Conservation (phyloP, 2,888 invertebrate species). For the Elgonia sp. region DNA sequence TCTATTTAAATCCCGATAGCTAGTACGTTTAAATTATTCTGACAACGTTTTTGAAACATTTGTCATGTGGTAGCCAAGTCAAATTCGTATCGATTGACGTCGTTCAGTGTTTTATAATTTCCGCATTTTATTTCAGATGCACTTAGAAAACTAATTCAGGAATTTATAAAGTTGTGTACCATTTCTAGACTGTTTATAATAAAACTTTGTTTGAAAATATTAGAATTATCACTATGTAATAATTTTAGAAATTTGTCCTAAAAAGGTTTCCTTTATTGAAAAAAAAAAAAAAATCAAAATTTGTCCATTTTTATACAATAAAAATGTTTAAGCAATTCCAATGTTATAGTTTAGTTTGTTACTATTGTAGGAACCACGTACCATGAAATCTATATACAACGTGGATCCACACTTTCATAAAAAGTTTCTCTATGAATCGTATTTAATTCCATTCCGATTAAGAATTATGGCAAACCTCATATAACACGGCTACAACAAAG, state of each 20-base stretch:
- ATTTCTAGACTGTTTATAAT: too few relatives aligned
- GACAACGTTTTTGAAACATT: slow-evolving; percentile 51
- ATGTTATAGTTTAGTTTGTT: too few relatives aligned
- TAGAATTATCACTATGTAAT: too few relatives aligned
- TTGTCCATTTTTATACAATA: too few relatives aligned
- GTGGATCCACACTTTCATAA: background rate
- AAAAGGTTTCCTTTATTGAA: too few relatives aligned
- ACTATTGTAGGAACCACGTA: slow-evolving; percentile 6
- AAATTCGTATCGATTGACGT: slow-evolving; percentile 43
- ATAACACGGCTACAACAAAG: background rate
- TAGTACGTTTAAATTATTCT: slow-evolving; percentile 59
- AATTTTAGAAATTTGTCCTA: too few relatives aligned
- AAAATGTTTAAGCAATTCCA: too few relatives aligned
- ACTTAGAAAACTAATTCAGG: too few relatives aligned
- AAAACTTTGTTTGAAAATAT: too few relatives aligned
- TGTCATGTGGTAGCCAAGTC: slow-evolving; percentile 28
- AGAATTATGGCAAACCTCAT: too few relatives aligned
- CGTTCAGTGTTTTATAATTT: background rate
- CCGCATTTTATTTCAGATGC: background rate
- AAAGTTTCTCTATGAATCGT: background rate
- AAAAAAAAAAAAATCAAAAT: too few relatives aligned
- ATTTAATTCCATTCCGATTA: background rate
- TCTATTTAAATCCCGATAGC: slow-evolving; percentile 60
- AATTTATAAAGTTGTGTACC: too few relatives aligned
- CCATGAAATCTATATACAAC: slow-evolving; percentile 3